Conservation (phyloP, 1,140 invertebrate genomes). For the Orchestia grillus region DNA sequence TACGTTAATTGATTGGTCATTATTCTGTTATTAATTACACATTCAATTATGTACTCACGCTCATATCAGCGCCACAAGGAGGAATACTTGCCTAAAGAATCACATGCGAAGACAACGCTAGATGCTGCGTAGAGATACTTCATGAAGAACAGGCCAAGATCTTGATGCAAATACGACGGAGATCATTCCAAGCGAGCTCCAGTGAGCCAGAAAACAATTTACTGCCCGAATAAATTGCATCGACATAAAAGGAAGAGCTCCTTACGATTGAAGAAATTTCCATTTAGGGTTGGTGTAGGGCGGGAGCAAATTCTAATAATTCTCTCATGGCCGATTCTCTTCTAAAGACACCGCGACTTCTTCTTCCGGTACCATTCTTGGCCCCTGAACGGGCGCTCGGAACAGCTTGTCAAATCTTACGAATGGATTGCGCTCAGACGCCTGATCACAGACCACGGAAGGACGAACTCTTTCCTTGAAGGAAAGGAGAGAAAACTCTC, state of each 20-base stretch:
- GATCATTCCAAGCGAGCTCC: constrained; percentile 13
- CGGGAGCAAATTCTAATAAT: constrained; percentile 11
- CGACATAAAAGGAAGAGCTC: constrained; percentile 25
- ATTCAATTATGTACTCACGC: too few relatives aligned
- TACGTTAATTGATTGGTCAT: too few relatives aligned
- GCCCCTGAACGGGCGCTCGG: not conserved
- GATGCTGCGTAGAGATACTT: not conserved
- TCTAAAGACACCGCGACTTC: constrained; percentile 21
- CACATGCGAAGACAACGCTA: not conserved
- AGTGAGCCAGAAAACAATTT: constrained; percentile 43
- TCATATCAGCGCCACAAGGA: too few relatives aligned
- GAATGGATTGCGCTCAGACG: not conserved
- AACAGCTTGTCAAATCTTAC: not conserved
- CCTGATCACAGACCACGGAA: not conserved
- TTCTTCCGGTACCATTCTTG: not conserved
- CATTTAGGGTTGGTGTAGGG: not conserved
- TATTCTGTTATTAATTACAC: too few relatives aligned
- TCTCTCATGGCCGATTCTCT: constrained; percentile 17
- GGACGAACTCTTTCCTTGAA: not conserved
- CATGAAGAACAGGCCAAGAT: not conserved
- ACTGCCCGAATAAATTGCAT: constrained; percentile 33
- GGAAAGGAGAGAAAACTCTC: not conserved
- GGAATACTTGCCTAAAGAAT: too few relatives aligned
- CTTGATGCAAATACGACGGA: constrained; percentile 23
- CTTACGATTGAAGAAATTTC: constrained; percentile 17